Evolutionary conservation across 2,797 vertebrate genomes (phyloP).

Genomic region (Microhierax caerulescens): DNA sequence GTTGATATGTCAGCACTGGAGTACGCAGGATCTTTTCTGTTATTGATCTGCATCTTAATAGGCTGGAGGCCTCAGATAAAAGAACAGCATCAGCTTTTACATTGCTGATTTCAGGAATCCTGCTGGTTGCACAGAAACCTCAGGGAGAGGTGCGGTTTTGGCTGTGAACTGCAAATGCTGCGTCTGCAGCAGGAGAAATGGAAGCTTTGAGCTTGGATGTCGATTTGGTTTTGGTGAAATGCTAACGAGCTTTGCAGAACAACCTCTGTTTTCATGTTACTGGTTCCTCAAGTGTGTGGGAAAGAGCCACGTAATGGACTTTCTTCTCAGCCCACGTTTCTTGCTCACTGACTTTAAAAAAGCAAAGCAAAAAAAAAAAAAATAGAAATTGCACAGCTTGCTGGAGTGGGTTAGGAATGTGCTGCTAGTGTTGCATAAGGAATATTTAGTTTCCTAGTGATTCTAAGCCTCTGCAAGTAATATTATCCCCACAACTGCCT

Average conservation of each 20-base stretch:
- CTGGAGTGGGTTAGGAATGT: conserved; percentile 36
- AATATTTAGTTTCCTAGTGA: conserved; percentile 9
- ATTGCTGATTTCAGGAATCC: conserved; percentile 23
- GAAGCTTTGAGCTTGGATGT: neutral
- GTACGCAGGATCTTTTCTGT: conserved; percentile 1
- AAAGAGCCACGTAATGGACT: conserved; percentile 43
- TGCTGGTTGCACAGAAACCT: conserved; percentile 3
- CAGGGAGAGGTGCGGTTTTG: neutral
- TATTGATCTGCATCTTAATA: conserved; percentile 42
- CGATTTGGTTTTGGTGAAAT: conserved; percentile 20
- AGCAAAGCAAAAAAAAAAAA: neutral
- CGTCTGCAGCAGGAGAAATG: conserved; percentile 41
- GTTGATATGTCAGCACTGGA: neutral
- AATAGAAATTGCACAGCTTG: conserved; percentile 12
- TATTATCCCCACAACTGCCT: neutral
- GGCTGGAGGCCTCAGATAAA: neutral
- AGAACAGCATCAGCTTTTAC: conserved; percentile 6
- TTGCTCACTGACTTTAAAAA: conserved; percentile 53
- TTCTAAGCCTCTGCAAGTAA: neutral
- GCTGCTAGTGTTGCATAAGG: conserved; percentile 14
- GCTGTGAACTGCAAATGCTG: conserved; percentile 38
- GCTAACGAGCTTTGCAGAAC: conserved; percentile 43
- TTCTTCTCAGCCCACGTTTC: conserved; percentile 41
- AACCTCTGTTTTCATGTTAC: conserved; percentile 64
- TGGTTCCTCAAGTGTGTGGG: conserved; percentile 46